A percentile compares a stretch with the other conserved stretches of the same genome.
These are phyloP conservation scores for Drosophila lowei DNA, from an alignment of 1,140 invertebrate species.

Conservation along the genomic window DNA sequence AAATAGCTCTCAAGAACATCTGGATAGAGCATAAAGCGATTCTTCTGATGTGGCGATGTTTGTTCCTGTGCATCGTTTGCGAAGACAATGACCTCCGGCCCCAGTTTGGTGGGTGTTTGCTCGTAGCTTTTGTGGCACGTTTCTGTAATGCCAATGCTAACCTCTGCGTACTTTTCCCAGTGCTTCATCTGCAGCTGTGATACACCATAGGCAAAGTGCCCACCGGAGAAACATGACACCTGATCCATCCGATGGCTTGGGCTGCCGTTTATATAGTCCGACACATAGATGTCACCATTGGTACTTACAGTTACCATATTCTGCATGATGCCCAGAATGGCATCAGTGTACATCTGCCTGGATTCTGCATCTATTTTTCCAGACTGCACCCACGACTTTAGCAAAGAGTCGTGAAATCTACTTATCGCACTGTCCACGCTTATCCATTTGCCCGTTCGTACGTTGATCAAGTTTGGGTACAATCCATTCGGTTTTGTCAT, in stretches of 20 bases:
- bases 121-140: slow-evolving; percentile 98
- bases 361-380: slow-evolving; percentile 90
- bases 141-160: slow-evolving; percentile 94
- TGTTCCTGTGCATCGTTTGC: slow-evolving; percentile 88
- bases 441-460: slow-evolving; percentile 89
- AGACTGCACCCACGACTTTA: slow-evolving; percentile 97
- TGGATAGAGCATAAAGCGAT: slow-evolving; percentile 97
- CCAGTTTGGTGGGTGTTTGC: slow-evolving; percentile 92
- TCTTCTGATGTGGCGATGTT: slow-evolving; percentile 89
- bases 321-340: slow-evolving; percentile 89
- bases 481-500: slow-evolving; percentile 95
- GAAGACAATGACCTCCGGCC: slow-evolving; percentile 92
- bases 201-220: slow-evolving; percentile 95
- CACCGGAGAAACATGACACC: slow-evolving; percentile 97
- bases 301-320: slow-evolving; percentile 92
- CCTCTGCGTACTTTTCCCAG: slow-evolving; percentile 91
- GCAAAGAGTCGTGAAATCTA: slow-evolving; percentile 98
- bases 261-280: slow-evolving; percentile 95
- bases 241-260: slow-evolving; percentile 99
- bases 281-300: slow-evolving; percentile 93
- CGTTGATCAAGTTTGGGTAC: slow-evolving; percentile 98
- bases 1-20: slow-evolving; percentile 99
- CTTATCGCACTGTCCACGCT: slow-evolving; percentile 89
- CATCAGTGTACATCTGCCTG: slow-evolving; percentile 95
- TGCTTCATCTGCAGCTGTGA: slow-evolving; percentile 85